Conservation (phyloP, 2,888 invertebrate species). For the Mechanitis messenoides region DNA sequence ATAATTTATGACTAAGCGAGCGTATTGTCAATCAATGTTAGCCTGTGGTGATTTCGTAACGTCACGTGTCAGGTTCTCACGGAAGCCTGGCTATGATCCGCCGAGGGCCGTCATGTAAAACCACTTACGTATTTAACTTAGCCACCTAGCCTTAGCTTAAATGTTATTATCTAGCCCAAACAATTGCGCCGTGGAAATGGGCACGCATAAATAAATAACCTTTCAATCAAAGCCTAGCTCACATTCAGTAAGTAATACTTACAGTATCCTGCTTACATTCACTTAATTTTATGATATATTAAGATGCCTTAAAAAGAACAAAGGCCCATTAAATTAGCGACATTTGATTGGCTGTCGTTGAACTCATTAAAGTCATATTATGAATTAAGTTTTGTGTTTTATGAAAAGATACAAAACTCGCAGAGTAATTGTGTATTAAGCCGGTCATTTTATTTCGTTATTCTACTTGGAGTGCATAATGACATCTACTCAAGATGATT, state of each 20-base stretch:
- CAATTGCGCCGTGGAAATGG: conserved; percentile 67
- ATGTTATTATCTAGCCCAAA: conserved; percentile 74
- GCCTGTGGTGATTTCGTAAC: conserved; percentile 69
- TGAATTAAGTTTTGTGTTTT: background rate
- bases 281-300: no score
- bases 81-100: conserved; percentile 67
- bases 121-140: conserved; percentile 74
- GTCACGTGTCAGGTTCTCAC: conserved; percentile 73
- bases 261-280: no score
- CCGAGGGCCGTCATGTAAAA: conserved; percentile 72
- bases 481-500: conserved; percentile 71
- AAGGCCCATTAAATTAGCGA: no score
- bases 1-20: conserved; percentile 26
- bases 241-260: background rate
- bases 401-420: conserved; percentile 54
- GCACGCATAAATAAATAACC: conserved; percentile 70
- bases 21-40: conserved; percentile 69
- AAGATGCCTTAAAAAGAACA: no score
- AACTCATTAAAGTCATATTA: conserved; percentile 2
- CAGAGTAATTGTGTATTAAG: conserved; percentile 63
- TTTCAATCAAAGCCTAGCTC: conserved; percentile 31
- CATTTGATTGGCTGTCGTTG: no score
- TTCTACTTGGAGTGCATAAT: conserved; percentile 65
- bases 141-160: conserved; percentile 69
- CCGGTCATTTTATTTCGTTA: conserved; percentile 64